Evolutionary conservation across 1,140 invertebrate species (phyloP).

Genomic region (Cyclina sinensis): DNA sequence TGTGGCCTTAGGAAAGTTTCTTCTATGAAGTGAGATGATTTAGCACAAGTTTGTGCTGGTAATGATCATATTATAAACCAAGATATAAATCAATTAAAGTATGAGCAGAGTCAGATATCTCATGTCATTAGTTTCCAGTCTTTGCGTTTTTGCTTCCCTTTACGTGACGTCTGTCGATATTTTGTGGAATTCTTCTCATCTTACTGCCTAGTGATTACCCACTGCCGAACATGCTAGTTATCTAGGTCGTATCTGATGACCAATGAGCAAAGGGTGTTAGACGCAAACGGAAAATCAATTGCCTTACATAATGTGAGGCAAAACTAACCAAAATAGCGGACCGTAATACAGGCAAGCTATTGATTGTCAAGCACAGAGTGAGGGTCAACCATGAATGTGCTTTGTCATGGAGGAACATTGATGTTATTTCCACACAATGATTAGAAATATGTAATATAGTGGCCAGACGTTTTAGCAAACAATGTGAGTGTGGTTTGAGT

Average conservation of each 20-base stretch:
- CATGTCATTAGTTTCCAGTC: slow-evolving; percentile 34
- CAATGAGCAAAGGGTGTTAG: slow-evolving; percentile 66
- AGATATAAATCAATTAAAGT: slow-evolving; percentile 39
- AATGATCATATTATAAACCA: slow-evolving; percentile 5
- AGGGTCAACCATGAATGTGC: slow-evolving; percentile 55
- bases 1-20: neutral
- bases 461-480: slow-evolving; percentile 1
- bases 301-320: slow-evolving; percentile 66
- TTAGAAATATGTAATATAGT: neutral
- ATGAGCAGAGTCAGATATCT: slow-evolving; percentile 2
- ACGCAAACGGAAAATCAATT: slow-evolving; percentile 65
- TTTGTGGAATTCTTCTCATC: slow-evolving; percentile 28
- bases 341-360: slow-evolving; percentile 47
- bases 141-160: slow-evolving; percentile 42
- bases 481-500: neutral
- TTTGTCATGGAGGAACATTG: slow-evolving; percentile 47
- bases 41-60: neutral
- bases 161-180: slow-evolving; percentile 48
- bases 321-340: slow-evolving; percentile 66
- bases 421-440: neutral
- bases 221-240: slow-evolving; percentile 65
- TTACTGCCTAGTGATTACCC: slow-evolving; percentile 53
- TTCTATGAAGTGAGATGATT: neutral
- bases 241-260: slow-evolving; percentile 67
- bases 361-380: slow-evolving; percentile 21